phyloP scores from a whole-genome alignment of 2,888 invertebrate species.

The Lycophotia porphyrea region DNA sequence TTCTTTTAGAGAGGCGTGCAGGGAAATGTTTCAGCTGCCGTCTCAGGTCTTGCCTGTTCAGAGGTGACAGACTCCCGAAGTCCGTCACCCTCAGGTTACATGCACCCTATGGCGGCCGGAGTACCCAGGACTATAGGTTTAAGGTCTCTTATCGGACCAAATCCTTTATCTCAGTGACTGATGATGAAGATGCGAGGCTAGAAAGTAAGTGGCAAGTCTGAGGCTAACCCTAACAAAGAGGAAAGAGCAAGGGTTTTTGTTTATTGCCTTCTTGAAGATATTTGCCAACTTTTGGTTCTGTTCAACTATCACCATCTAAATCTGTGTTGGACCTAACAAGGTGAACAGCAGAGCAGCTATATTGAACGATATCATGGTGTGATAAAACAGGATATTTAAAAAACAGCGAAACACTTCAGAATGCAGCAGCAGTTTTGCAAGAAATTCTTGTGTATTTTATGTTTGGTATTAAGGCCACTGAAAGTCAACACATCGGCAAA shows the following conservation, averaged over 20 bases:
- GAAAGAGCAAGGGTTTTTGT: background rate
- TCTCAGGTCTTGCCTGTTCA: background rate
- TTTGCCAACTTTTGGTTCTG: no score
- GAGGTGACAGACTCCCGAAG: background rate
- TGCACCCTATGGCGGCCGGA: background rate
- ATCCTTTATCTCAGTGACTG: background rate
- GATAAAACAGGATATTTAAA: background rate
- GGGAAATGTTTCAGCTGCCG: background rate
- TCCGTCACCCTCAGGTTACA: background rate
- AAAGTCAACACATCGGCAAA: conserved; percentile 18
- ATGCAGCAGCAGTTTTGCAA: background rate
- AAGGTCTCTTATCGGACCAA: background rate
- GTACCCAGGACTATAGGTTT: background rate
- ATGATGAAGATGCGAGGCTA: background rate
- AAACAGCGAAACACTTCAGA: background rate
- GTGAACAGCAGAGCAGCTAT: background rate
- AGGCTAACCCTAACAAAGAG: background rate
- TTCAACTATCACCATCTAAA: background rate
- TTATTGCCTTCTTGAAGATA: background rate
- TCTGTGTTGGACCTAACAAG: background rate
- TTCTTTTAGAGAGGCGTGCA: background rate
- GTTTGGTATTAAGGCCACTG: conserved; percentile 28
- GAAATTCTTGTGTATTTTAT: background rate
- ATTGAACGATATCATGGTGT: background rate
- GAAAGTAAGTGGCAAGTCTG: background rate